These are phyloP conservation scores for Leptonema lineaticorne DNA, from an alignment of 1,140 invertebrate species.

Conservation along the genomic window DNA sequence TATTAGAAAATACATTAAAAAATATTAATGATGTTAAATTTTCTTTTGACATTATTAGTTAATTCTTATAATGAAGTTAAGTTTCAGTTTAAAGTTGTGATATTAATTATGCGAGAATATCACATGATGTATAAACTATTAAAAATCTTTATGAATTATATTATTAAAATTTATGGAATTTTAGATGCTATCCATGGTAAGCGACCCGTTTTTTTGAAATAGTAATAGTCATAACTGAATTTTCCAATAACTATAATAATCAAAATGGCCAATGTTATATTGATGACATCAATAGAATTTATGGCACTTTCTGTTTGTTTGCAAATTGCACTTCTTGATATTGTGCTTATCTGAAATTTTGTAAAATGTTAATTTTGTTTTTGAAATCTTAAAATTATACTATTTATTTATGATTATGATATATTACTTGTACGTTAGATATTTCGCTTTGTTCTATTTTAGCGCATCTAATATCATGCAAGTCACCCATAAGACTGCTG, in stretches of 20 bases:
- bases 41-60: no score
- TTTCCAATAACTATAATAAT: conserved; percentile 72
- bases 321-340: conserved; percentile 70
- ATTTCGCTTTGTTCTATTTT: conserved; percentile 59
- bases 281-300: conserved; percentile 69
- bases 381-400: neutral
- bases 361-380: neutral
- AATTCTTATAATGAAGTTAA: no score
- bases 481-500: conserved; percentile 65
- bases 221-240: conserved; percentile 78
- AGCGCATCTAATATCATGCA: conserved; percentile 66
- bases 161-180: conserved; percentile 56
- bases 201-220: conserved; percentile 73
- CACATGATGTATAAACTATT: no score
- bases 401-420: neutral
- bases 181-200: conserved; percentile 78
- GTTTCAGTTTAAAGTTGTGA: no score
- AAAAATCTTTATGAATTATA: no score
- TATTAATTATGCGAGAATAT: no score
- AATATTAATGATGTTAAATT: no score
- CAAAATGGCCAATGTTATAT: conserved; percentile 64
- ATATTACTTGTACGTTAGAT: conserved; percentile 60
- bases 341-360: conserved; percentile 68
- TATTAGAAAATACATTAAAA: no score
- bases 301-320: conserved; percentile 53